A percentile compares a stretch with the other conserved stretches of the same genome.
Evolutionary conservation across 1,140 invertebrate species (phyloP).

Genomic region (Trigoniulus corallinus): DNA sequence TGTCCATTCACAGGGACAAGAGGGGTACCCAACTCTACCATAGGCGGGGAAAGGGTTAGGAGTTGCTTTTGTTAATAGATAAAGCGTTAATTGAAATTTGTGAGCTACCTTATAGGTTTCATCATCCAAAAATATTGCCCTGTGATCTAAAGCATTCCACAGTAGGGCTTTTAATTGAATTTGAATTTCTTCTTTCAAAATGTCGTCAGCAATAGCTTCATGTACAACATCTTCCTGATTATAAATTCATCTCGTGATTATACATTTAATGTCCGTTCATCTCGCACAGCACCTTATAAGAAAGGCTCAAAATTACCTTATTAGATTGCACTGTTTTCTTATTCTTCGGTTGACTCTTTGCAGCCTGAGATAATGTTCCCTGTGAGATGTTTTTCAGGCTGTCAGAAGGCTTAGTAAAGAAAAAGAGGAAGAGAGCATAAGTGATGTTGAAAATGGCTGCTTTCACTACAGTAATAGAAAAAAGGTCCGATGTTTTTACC

Average conservation of each 20-base stretch:
- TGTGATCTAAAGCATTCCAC: background rate
- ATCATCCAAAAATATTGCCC: background rate
- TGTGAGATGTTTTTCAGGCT: background rate
- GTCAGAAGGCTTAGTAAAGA: background rate
- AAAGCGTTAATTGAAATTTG: background rate
- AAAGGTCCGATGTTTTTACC: background rate
- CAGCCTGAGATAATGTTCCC: too few species aligned
- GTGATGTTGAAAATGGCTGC: background rate
- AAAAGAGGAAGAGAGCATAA: background rate
- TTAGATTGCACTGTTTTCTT: background rate
- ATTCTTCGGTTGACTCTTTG: background rate
- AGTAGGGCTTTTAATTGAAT: background rate
- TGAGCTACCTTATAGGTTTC: background rate
- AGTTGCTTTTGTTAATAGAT: background rate
- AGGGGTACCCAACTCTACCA: too few species aligned
- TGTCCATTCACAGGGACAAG: too few species aligned
- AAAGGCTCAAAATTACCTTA: background rate
- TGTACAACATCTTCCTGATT: background rate
- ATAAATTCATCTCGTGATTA: background rate
- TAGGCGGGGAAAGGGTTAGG: background rate
- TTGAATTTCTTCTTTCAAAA: background rate
- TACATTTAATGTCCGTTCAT: too few species aligned
- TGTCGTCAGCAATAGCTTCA: background rate
- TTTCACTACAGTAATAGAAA: background rate
- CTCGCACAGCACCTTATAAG: too few species aligned